Base-by-base conservation (phyloP, 2,888 invertebrate genomes). In the Philaethria dido region DNA sequence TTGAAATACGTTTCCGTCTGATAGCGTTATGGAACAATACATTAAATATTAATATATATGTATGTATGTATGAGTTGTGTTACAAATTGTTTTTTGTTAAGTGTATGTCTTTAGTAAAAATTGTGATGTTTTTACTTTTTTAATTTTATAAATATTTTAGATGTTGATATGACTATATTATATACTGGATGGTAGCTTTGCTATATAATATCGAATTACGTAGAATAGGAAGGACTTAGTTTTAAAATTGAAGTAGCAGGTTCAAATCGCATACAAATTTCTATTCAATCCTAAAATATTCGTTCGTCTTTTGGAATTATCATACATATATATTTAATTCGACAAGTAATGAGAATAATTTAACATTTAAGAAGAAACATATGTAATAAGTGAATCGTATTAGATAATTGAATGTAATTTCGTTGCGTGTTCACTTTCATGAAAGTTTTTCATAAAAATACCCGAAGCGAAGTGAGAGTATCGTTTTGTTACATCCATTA, bases 1-100 rank as follows among this genome's bases (percentile, higher is more conserved):
- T 88, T 89, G 89, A 83, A 89, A 88, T 88, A 89, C 71, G 83
- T 80, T 88, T 91, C 90, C 89, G 88, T 87, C 91, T 92, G 88
- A 77, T 78, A 75, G 88, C 88, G 80, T 85, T 83, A 77, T 77
- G 81, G 83, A 85, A 81, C 77, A 81, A 76, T 77, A 73, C 71
- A 72, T 73, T 68, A 65, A 66, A 52, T 62, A 69, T 61, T 54
- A 66, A 52, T 50, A 66, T 57, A 20, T 20, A 3, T 22, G 29
- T 8, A 16, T 33, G 42, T 57, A 22, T 39, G 42, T 42, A 22
- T 22, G 20, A 22, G 6, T 54, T 16, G 22, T 36, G 33, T 36
- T 55, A 9, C n/a, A 42, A 20, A 57, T 39, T 42, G 39, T 52
- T 25, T 1, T 22, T 52, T 16, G 29, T 8, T 5, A 50, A 52